phyloP scores from a whole-genome alignment of 1,140 invertebrate species.

The Helicoverpa zea region DNA sequence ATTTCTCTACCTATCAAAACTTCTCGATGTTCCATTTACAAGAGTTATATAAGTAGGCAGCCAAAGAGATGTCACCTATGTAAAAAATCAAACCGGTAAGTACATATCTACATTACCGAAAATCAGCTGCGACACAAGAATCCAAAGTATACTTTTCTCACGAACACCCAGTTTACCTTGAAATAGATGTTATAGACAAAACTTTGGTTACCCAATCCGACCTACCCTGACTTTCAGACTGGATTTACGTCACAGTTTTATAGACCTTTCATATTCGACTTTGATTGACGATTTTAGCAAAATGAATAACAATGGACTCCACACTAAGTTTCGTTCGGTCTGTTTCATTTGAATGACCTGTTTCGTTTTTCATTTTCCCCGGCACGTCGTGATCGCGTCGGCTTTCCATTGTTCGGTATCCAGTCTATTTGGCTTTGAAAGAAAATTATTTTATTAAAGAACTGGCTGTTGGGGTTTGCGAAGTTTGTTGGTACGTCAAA shows the following conservation, averaged over 20 bases:
- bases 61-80: too few relatives aligned
- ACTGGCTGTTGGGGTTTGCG: background rate
- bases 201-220: background rate
- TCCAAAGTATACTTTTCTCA: background rate
- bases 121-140: too few relatives aligned
- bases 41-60: too few relatives aligned
- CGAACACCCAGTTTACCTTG: too few relatives aligned
- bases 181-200: too few relatives aligned
- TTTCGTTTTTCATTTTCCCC: slow-evolving; percentile 33
- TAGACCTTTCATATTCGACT: slow-evolving; percentile 1
- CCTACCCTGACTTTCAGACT: background rate
- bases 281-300: slow-evolving; percentile 30
- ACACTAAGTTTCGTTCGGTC: slow-evolving; percentile 14
- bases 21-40: too few relatives aligned
- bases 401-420: slow-evolving; percentile 14
- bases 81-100: too few relatives aligned
- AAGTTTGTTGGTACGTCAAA: background rate
- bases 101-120: too few relatives aligned
- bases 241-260: background rate
- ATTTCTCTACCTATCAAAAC: too few relatives aligned
- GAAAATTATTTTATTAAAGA: slow-evolving; percentile 10
- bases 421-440: slow-evolving; percentile 8
- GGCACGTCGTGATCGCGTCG: background rate
- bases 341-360: slow-evolving; percentile 31
- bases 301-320: slow-evolving; percentile 11